These are phyloP conservation scores for Byasa hedistus DNA, from an alignment of 2,888 invertebrate genomes.

Conservation along the genomic window DNA sequence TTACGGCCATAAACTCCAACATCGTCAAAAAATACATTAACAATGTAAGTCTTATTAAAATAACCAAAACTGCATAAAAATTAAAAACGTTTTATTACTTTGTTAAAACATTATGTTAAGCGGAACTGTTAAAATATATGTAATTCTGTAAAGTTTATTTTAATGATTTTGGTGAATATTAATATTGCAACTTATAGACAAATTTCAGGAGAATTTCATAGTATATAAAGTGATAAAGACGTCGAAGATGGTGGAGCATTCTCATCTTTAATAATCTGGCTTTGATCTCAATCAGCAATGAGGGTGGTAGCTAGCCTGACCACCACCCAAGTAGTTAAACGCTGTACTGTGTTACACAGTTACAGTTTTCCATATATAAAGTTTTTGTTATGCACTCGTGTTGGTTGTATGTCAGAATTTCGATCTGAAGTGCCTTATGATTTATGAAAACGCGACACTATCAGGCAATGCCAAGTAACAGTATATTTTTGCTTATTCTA, in stretches of 20 bases:
- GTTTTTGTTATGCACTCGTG: neutral
- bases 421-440: conserved; percentile 49
- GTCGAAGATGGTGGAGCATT: too few species aligned
- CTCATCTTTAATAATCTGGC: too few species aligned
- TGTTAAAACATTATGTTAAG: neutral
- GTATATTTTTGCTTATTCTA: conserved; percentile 58
- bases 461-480: conserved; percentile 56
- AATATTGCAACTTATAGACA: too few species aligned
- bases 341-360: too few species aligned
- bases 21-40: neutral
- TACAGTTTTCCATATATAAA: neutral
- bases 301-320: too few species aligned
- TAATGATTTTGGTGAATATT: too few species aligned
- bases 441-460: conserved; percentile 58
- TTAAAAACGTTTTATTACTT: conserved; percentile 1
- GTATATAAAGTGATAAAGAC: too few species aligned
- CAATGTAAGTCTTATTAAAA: neutral
- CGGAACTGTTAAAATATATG: too few species aligned
- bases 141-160: too few species aligned
- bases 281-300: too few species aligned
- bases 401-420: conserved; percentile 42
- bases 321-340: too few species aligned
- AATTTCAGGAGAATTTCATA: too few species aligned
- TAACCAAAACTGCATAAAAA: neutral
- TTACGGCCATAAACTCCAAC: neutral